phyloP scores from a whole-genome alignment of 1,140 invertebrate species.

The Belonocnema kinseyi region DNA sequence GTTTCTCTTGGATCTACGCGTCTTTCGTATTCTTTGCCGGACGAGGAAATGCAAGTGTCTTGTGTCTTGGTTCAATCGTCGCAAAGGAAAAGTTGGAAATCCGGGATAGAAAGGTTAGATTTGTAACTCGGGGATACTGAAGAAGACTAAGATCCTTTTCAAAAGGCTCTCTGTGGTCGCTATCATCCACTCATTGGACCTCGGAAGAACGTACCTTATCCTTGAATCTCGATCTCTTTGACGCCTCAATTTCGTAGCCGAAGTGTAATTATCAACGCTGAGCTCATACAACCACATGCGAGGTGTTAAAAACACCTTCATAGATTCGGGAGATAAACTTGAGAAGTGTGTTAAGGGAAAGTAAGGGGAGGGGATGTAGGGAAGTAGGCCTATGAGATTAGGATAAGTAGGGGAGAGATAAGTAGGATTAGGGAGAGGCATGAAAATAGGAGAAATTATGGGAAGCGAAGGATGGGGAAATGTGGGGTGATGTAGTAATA shows the following conservation, averaged over 20 bases:
- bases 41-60: not conserved
- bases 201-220: conserved; percentile 14
- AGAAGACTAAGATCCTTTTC: not conserved
- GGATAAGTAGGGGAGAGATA: too few species aligned
- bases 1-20: not conserved
- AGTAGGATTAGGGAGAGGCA: too few species aligned
- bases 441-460: too few species aligned
- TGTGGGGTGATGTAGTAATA: too few species aligned
- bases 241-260: conserved; percentile 17
- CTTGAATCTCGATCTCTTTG: conserved; percentile 1
- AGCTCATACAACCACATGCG: not conserved
- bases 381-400: too few species aligned
- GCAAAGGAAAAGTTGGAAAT: not conserved
- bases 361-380: too few species aligned
- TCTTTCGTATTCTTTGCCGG: not conserved
- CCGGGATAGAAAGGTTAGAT: not conserved
- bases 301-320: conserved; percentile 23
- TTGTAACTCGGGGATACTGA: not conserved
- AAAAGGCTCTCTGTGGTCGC: not conserved
- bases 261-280: conserved; percentile 30
- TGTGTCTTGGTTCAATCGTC: not conserved
- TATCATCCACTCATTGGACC: conserved; percentile 18
- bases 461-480: too few species aligned
- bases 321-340: not conserved
- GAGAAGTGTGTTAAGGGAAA: too few species aligned